These are phyloP conservation scores for Eupeodes luniger DNA, from an alignment of 2,888 invertebrate species.

Conservation along the genomic window DNA sequence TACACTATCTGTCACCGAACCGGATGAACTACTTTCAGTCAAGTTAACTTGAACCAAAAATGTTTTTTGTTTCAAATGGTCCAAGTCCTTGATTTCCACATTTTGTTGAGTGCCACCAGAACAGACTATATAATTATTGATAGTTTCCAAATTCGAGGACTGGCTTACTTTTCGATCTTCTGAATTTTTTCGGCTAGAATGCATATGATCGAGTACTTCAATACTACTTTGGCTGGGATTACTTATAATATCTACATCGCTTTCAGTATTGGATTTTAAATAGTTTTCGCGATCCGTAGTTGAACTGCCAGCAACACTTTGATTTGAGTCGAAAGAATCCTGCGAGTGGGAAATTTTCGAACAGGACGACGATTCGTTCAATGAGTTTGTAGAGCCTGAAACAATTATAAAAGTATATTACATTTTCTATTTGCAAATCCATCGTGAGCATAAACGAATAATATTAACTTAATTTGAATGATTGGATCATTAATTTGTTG, in stretches of 20 bases:
- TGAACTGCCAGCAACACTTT: slow-evolving; percentile 83
- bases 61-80: slow-evolving; percentile 40
- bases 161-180: slow-evolving; percentile 85
- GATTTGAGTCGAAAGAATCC: slow-evolving; percentile 84
- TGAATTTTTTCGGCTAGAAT: slow-evolving; percentile 82
- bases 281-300: slow-evolving; percentile 81
- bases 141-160: slow-evolving; percentile 84
- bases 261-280: slow-evolving; percentile 85
- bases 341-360: slow-evolving; percentile 83
- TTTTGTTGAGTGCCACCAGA: slow-evolving; percentile 15
- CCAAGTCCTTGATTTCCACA: slow-evolving; percentile 15
- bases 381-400: slow-evolving; percentile 84
- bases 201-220: slow-evolving; percentile 86
- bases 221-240: slow-evolving; percentile 90
- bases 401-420: slow-evolving; percentile 15
- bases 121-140: slow-evolving; percentile 82
- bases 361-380: slow-evolving; percentile 84
- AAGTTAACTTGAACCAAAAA: slow-evolving; percentile 82
- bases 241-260: slow-evolving; percentile 89
- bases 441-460: slow-evolving; percentile 66
- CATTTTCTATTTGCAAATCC: not conserved
- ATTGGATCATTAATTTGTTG: slow-evolving; percentile 82
- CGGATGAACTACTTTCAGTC: slow-evolving; percentile 87
- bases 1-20: slow-evolving; percentile 87
- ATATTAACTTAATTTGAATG: slow-evolving; percentile 82